phyloP scores from a whole-genome alignment of 1,140 invertebrate genomes.

The Armadillidium nasatum region DNA sequence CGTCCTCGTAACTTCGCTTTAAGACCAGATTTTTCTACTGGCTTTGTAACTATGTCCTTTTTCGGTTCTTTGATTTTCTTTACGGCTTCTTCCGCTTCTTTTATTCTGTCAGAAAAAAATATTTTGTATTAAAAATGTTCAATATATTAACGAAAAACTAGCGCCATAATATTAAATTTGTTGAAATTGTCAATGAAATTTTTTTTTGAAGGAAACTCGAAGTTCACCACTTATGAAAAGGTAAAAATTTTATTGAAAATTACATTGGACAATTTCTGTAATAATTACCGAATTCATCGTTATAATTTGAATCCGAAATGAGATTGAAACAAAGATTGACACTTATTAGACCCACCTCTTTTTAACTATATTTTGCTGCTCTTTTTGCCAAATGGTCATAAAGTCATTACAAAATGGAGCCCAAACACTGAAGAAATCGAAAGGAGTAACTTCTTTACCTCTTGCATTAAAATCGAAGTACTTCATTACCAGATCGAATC shows the following conservation, averaged over 20 bases:
- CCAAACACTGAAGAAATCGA: constrained; percentile 88
- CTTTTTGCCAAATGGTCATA: constrained; percentile 92
- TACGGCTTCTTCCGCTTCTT: background rate
- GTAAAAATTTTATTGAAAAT: no score
- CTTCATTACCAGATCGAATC: constrained; percentile 71
- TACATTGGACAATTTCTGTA: no score
- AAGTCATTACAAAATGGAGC: constrained; percentile 85
- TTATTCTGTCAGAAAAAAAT: background rate
- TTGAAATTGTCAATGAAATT: no score
- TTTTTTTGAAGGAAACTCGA: no score
- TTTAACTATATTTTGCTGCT: constrained; percentile 76
- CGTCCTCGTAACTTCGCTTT: background rate
- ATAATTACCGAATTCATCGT: no score
- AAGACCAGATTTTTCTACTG: background rate
- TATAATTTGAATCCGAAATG: no score
- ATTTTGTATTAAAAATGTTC: no score
- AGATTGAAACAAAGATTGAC: no score
- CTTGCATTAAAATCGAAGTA: constrained; percentile 85
- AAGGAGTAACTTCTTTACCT: constrained; percentile 67
- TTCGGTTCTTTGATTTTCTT: background rate
- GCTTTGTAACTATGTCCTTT: constrained; percentile 1
- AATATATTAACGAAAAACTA: no score
- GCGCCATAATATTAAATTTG: no score
- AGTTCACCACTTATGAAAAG: no score
- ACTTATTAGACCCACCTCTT: constrained; percentile 50